Conservation (phyloP, 2,113 vertebrate species). For the Bungarus multicinctus region DNA sequence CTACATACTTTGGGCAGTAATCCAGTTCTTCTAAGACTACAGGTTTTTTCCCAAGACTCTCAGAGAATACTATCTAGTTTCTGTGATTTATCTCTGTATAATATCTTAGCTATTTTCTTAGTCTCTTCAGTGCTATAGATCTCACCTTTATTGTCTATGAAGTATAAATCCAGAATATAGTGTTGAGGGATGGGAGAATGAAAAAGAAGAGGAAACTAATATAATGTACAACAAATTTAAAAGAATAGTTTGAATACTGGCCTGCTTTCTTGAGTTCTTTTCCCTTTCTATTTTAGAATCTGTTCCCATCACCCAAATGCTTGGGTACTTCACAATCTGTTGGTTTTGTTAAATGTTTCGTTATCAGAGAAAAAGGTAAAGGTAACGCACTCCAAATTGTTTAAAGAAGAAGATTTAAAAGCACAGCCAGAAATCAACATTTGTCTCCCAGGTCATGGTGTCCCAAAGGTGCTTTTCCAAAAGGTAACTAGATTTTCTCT, state of each 20-base stretch:
- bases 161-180: not conserved
- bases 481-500: not conserved
- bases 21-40: slow-evolving; percentile 19
- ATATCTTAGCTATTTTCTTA: slow-evolving; percentile 15
- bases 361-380: not conserved
- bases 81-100: slow-evolving; percentile 23
- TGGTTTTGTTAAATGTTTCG: not conserved
- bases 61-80: slow-evolving; percentile 30
- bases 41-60: slow-evolving; percentile 5
- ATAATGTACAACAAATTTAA: not conserved
- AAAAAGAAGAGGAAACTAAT: not conserved
- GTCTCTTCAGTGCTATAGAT: not conserved
- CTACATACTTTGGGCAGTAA: slow-evolving; percentile 20
- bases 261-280: not conserved
- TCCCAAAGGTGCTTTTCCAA: not conserved
- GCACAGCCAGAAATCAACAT: not conserved
- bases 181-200: not conserved
- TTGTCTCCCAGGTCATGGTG: not conserved
- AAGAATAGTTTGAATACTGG: not conserved
- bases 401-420: not conserved
- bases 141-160: not conserved
- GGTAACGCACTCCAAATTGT: not conserved
- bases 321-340: not conserved
- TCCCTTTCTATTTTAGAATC: not conserved
- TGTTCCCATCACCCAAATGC: not conserved